A percentile compares a stretch with the other conserved stretches of the same genome.
These are phyloP conservation scores for Callyntrura sp. DNA, from an alignment of 2,888 invertebrate species.

Conservation along the genomic window DNA sequence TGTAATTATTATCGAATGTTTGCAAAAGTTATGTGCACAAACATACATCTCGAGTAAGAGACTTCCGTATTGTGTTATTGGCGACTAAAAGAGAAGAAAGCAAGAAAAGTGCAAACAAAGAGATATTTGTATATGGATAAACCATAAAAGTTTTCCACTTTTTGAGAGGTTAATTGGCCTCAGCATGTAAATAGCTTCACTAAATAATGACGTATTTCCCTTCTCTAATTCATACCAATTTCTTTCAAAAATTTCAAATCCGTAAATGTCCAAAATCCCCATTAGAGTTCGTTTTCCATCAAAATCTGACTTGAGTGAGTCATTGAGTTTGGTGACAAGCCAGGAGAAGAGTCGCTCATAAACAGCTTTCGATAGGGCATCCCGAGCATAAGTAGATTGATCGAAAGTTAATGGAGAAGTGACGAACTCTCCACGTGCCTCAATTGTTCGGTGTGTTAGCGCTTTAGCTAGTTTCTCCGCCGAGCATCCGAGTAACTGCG, in stretches of 20 bases:
- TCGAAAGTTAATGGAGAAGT: conserved; percentile 92
- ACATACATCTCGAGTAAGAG: conserved; percentile 92
- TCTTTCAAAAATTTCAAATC: conserved; percentile 96
- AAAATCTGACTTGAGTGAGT: conserved; percentile 89
- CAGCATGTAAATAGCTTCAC: neutral
- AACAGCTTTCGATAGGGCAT: conserved; percentile 96
- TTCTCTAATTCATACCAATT: conserved; percentile 88
- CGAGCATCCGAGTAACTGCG: conserved; percentile 91
- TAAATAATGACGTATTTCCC: neutral
- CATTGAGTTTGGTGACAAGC: conserved; percentile 93
- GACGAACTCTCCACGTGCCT: conserved; percentile 93
- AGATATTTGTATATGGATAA: too few relatives aligned
- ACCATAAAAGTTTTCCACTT: neutral
- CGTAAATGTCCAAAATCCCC: conserved; percentile 97
- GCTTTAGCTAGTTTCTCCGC: conserved; percentile 89
- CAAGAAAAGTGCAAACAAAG: neutral
- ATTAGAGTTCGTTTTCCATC: conserved; percentile 90
- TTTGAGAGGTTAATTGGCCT: neutral
- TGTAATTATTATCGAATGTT: neutral
- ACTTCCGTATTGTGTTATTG: conserved; percentile 90
- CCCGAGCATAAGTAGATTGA: conserved; percentile 93
- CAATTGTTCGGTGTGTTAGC: conserved; percentile 94
- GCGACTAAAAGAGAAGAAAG: conserved; percentile 86
- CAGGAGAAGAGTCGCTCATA: conserved; percentile 96
- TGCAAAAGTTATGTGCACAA: neutral